Base-by-base conservation (phyloP, 1,140 invertebrate species). In the Brachionus koreanus region DNA sequence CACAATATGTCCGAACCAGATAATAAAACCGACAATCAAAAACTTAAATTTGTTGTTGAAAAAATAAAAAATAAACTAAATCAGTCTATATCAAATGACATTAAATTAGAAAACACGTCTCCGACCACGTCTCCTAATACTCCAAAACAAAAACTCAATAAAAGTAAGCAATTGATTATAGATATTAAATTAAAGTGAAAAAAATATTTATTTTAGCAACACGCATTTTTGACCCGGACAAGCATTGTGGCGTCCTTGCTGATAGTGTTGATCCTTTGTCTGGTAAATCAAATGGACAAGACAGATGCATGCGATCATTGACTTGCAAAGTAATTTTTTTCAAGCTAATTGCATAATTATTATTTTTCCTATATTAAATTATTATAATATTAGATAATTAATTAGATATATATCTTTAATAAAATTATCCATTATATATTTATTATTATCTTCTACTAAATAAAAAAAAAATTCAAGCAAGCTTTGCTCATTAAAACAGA, bases 261-360 rank as follows among this genome's bases (percentile, higher is more conserved):
- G 90, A 90, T 3, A 92, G 93, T 83, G 91, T 90, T 69, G 69
- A 74, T 49, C 19, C 65, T 5, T 33, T 69, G 23, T 25, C 42
- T 3, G 23, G 69, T 3, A 13, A 25, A 23, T 43, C 19, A 25
- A 74, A 74, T 46, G 42, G 39, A 9, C 2, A 90, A 1, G 93
- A 92, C 85, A 92, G 92, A 0, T 95, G 93, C 86, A 94, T 93
- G 25, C 88, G 93, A 33, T 94, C 93, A 10, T 89, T 94, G 12
- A 94, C 93, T 0, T 95, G 93, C 87, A 94, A 94, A 86, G 65
- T 69, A 69, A 42, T 63, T 63, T 88, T 89, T 85, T 83, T 75
- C 83, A 63, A 5, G 4, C 10, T 16, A n/a, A 42, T 10, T 42
- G 1, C 19, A 23, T 19, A 52, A 52, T 19, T 19, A 1, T 19